Conservation (phyloP, 2,797 vertebrate species). For the Girardinus metallicus region DNA sequence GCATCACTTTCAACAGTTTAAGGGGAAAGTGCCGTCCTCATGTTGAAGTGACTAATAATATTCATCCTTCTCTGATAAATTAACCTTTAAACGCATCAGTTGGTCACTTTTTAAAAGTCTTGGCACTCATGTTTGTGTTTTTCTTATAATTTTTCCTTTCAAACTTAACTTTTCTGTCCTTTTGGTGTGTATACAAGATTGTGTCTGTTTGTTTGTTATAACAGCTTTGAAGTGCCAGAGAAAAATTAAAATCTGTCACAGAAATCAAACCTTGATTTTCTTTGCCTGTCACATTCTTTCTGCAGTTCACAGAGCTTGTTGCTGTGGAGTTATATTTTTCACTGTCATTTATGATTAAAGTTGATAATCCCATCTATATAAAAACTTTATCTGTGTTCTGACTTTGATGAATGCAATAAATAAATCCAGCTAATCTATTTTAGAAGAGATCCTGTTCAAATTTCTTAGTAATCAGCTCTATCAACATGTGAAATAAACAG, state of each 20-base stretch:
- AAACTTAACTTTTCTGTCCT: conserved; percentile 70
- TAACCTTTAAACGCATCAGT: conserved; percentile 33
- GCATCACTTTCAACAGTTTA: conserved; percentile 34
- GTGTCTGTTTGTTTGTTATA: conserved; percentile 83
- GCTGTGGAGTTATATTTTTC: background rate
- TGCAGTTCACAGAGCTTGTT: background rate
- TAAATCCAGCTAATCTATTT: background rate
- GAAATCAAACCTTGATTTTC: conserved; percentile 5
- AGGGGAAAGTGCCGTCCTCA: conserved; percentile 31
- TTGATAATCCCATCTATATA: background rate
- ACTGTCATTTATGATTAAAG: background rate
- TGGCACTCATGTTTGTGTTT: conserved; percentile 66
- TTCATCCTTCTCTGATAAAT: conserved; percentile 33
- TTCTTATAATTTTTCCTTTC: conserved; percentile 64
- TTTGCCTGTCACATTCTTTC: background rate
- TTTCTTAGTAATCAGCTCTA: background rate
- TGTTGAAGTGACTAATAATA: conserved; percentile 25
- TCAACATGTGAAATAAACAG: background rate
- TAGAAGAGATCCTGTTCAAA: background rate
- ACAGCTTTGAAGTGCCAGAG: conserved; percentile 79
- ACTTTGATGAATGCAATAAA: background rate
- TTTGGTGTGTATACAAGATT: conserved; percentile 84
- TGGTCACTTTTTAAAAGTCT: conserved; percentile 61
- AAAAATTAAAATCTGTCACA: conserved; percentile 75
- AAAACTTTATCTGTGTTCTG: background rate